Conservation (phyloP, 2,888 invertebrate genomes). For the Nowickia ferox region DNA sequence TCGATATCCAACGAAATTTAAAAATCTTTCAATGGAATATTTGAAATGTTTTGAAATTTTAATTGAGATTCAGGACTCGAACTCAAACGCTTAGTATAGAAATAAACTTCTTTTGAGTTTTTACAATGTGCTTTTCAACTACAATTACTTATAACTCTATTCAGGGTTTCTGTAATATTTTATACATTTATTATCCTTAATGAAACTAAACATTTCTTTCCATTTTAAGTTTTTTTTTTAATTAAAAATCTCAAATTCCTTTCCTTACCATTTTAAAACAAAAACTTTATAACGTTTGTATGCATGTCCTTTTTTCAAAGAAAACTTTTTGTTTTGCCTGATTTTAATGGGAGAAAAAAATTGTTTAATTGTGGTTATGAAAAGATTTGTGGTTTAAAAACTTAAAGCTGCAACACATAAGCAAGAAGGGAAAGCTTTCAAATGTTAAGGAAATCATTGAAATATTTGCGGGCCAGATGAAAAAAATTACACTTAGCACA, state of each 20-base stretch:
- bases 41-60: no score
- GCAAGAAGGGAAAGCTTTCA: neutral
- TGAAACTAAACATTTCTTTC: neutral
- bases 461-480: neutral
- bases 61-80: no score
- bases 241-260: neutral
- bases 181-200: neutral
- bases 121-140: no score
- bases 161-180: neutral
- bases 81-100: no score
- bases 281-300: neutral
- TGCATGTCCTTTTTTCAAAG: neutral
- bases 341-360: slow-evolving; percentile 17
- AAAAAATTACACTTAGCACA: neutral
- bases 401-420: slow-evolving; percentile 7
- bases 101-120: no score
- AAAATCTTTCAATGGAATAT: no score
- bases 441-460: neutral
- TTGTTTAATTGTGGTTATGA: slow-evolving; percentile 69
- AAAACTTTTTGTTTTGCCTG: slow-evolving; percentile 20
- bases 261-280: slow-evolving; percentile 15
- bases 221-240: neutral
- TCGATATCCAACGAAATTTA: no score
- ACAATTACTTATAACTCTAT: no score
- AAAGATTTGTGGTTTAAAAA: slow-evolving; percentile 69